Evolutionary conservation across 2,797 vertebrate genomes (phyloP).

Genomic region (Halcyon leucocephala): DNA sequence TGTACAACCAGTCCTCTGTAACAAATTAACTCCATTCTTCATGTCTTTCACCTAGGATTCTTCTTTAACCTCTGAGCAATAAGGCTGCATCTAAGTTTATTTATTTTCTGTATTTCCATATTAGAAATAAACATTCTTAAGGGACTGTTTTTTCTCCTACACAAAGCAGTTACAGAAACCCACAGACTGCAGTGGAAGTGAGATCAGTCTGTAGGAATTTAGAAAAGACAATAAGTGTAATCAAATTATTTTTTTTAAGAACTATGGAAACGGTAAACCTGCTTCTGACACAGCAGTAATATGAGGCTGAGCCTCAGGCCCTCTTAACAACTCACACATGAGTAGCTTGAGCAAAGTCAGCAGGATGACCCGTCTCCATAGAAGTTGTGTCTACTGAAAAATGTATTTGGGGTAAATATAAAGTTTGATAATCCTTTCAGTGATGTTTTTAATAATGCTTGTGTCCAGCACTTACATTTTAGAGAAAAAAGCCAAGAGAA

Average conservation of each 20-base stretch:
- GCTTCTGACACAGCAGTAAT: constrained; percentile 59
- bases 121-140: constrained; percentile 33
- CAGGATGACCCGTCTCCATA: neutral
- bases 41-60: neutral
- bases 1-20: neutral
- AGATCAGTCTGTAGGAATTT: constrained; percentile 5
- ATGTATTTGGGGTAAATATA: constrained; percentile 23
- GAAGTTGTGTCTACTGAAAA: constrained; percentile 54
- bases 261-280: constrained; percentile 29
- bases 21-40: constrained; percentile 5
- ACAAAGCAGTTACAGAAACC: constrained; percentile 16
- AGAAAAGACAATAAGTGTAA: constrained; percentile 37
- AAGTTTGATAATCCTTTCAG: constrained; percentile 11
- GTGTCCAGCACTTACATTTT: neutral
- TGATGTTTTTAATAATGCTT: constrained; percentile 19
- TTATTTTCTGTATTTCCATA: constrained; percentile 35
- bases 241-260: constrained; percentile 7
- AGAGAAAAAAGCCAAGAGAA: neutral
- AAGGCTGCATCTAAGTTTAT: neutral
- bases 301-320: neutral
- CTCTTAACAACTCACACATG: constrained; percentile 52
- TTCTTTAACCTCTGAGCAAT: neutral
- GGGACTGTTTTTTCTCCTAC: neutral
- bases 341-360: constrained; percentile 6
- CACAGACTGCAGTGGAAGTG: constrained; percentile 17